Evolutionary conservation across 2,797 vertebrate species (phyloP), one percentile per base, ranked within the genome.

Genomic region (Gobio occitaniae): DNA sequence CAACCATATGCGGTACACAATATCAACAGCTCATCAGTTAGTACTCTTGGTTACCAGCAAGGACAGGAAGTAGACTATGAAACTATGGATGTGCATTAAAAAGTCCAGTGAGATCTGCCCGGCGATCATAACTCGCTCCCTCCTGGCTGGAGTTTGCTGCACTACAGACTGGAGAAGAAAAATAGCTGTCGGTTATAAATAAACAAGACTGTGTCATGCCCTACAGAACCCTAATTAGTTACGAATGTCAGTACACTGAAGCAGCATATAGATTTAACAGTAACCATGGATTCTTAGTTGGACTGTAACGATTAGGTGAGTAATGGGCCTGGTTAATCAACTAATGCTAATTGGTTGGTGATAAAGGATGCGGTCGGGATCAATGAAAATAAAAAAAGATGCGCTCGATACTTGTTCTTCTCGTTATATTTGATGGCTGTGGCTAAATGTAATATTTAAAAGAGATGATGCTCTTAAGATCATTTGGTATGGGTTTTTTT

Each of bases 261-360:
- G 86, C 70, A 75, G 86, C 69, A 74, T 88, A 90, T 90, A 82
- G 89, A 90, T 90, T 90, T 86, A 84, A 82, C 89, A 88, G 85
- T 87, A 88, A 87, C 81, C 84, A 88, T 90, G 65, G 89, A 87
- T 90, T 84, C 69, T 65, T 86, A 80, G 86, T 79, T 90, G 89
- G 78, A 59, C 85, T 79, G 74, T 82, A 88, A 87, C 52, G 81
- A 87, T 85, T 83, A 63, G 59, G 65, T 84, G 84, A 87, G 78
- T 86, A 88, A 90, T 90, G 82, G 50, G 79, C n/a, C 72, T 84
- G 71, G 84, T 86, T 87, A 88, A 88, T 90, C 81, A 88, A 86
- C 87, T 84, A 88, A 86, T 82, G 72, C 85, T 89, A 85, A 89
- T 84, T 78, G 82, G 83, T 82, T 79, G 84, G 69, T 86, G 78